phyloP scores from a whole-genome alignment of 2,888 invertebrate species.

The Drosophila nigritarsus region DNA sequence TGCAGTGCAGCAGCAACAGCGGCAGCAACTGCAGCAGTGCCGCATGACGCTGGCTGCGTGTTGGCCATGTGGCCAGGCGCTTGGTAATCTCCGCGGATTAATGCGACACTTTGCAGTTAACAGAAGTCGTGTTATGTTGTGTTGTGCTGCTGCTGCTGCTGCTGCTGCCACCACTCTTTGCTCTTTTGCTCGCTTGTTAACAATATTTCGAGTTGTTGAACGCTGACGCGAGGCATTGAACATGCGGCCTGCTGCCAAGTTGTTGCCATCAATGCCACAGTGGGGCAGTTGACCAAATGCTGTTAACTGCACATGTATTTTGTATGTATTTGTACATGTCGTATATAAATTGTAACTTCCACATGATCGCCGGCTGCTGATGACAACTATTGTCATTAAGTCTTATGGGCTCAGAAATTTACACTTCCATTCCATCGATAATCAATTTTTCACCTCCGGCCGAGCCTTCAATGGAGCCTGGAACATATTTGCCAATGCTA shows the following conservation, averaged over 20 bases:
- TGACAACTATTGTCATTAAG: background rate
- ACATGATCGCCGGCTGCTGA: background rate
- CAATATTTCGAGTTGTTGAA: conserved; percentile 72
- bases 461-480: conserved; percentile 87
- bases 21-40: background rate
- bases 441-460: conserved; percentile 51
- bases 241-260: conserved; percentile 71
- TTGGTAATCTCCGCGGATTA: conserved; percentile 78
- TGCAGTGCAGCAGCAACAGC: conserved; percentile 42
- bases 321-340: conserved; percentile 1
- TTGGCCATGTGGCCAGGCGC: conserved; percentile 59
- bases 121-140: conserved; percentile 65
- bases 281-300: conserved; percentile 29
- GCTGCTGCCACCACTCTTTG: conserved; percentile 34
- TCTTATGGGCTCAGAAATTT: background rate
- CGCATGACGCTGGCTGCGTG: conserved; percentile 46
- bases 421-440: conserved; percentile 34
- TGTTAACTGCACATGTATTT: conserved; percentile 7
- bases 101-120: conserved; percentile 72
- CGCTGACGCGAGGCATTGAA: conserved; percentile 42
- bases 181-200: conserved; percentile 75
- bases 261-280: conserved; percentile 41
- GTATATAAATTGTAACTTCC: conserved; percentile 11
- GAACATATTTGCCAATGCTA: conserved; percentile 90
- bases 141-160: background rate